Percentiles rank a stretch among this genome's conserved stretches.
These are phyloP conservation scores for Ornithoptera alexandrae DNA, from an alignment of 2,888 invertebrate genomes.

Conservation along the genomic window DNA sequence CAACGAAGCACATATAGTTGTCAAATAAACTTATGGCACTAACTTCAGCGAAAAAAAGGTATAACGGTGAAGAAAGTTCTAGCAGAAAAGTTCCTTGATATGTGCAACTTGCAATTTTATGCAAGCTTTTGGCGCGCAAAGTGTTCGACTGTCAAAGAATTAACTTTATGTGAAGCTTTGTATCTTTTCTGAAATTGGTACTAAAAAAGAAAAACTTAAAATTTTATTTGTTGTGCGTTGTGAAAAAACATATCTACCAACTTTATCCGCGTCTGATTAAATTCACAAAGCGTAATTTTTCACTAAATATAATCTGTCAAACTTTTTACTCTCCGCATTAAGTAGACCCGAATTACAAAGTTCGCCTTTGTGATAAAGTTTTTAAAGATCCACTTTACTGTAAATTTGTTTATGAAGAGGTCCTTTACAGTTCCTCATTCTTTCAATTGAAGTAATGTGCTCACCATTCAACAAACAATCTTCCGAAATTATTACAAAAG, in stretches of 20 bases:
- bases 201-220: too few relatives aligned
- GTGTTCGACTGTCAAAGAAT: too few relatives aligned
- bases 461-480: background rate
- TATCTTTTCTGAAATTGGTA: too few relatives aligned
- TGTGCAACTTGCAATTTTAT: too few relatives aligned
- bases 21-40: too few relatives aligned
- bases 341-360: constrained; percentile 8
- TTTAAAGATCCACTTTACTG: constrained; percentile 1
- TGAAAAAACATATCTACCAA: background rate
- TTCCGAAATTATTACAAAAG: background rate
- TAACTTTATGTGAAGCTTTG: too few relatives aligned
- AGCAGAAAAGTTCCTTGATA: too few relatives aligned
- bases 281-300: constrained; percentile 4
- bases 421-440: background rate
- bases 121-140: too few relatives aligned
- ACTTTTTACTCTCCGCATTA: constrained; percentile 9
- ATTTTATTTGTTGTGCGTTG: too few relatives aligned
- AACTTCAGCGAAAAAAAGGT: too few relatives aligned
- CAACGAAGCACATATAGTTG: too few relatives aligned
- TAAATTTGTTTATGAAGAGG: constrained; percentile 12
- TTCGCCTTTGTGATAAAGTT: constrained; percentile 15
- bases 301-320: constrained; percentile 3
- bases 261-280: background rate
- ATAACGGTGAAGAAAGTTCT: too few relatives aligned
- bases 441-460: constrained; percentile 4